Evolutionary conservation across 1,140 invertebrate species (phyloP).

Genomic region (Lethocerus indicus): DNA sequence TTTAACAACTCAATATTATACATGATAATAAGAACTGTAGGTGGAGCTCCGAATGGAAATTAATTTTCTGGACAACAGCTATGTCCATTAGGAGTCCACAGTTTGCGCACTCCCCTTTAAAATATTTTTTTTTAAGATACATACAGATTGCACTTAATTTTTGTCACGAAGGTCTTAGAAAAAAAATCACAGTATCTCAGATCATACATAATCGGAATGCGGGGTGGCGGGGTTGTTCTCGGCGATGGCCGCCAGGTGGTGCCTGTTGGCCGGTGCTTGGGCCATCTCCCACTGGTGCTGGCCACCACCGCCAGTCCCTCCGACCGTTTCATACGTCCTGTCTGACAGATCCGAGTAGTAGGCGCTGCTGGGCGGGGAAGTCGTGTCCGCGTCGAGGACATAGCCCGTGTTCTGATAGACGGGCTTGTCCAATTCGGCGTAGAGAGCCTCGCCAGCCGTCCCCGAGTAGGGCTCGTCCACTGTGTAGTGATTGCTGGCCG

Average conservation of each 20-base stretch:
- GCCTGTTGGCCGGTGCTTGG: slow-evolving; percentile 21
- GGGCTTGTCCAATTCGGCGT: slow-evolving; percentile 46
- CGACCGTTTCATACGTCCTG: slow-evolving; percentile 35
- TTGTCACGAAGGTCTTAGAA: too few relatives aligned
- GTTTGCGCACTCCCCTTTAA: too few relatives aligned
- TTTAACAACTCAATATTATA: too few relatives aligned
- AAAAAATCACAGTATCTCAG: slow-evolving; percentile 1
- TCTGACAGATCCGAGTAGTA: slow-evolving; percentile 50
- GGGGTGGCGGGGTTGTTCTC: slow-evolving; percentile 33
- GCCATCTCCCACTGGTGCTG: slow-evolving; percentile 23
- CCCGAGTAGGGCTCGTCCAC: slow-evolving; percentile 42
- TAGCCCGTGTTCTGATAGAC: slow-evolving; percentile 53
- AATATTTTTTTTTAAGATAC: too few relatives aligned
- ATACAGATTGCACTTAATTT: too few relatives aligned
- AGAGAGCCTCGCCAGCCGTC: slow-evolving; percentile 34
- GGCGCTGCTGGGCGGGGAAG: slow-evolving; percentile 46
- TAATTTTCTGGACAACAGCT: too few relatives aligned
- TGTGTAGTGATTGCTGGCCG: slow-evolving; percentile 48
- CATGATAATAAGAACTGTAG: too few relatives aligned
- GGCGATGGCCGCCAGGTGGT: slow-evolving; percentile 43
- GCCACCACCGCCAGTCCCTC: too few relatives aligned
- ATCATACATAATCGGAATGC: slow-evolving; percentile 46
- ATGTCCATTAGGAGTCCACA: too few relatives aligned
- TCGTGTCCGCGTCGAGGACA: slow-evolving; percentile 40
- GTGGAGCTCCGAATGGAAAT: too few relatives aligned